Conservation (phyloP, 2,113 vertebrate species). For the Xiphophorus maculatus region DNA sequence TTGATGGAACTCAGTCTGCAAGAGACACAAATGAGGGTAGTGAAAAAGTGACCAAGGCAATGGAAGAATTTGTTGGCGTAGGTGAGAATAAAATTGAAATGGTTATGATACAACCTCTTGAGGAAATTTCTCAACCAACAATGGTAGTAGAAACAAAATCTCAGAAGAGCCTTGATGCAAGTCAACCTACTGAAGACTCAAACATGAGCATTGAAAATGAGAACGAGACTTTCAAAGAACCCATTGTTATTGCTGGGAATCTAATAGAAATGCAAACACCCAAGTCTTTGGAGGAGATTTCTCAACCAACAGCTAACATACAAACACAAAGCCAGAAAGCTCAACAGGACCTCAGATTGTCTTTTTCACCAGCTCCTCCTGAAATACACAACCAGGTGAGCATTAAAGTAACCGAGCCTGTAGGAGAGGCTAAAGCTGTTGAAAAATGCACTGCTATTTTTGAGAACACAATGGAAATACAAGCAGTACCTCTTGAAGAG, state of each 20-base stretch:
- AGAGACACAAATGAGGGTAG: not conserved
- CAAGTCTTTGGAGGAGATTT: slow-evolving; percentile 4
- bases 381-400: slow-evolving; percentile 4
- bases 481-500: not conserved
- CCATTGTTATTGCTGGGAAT: slow-evolving; percentile 8
- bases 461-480: not conserved
- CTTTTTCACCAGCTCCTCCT: not conserved
- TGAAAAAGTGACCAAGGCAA: not conserved
- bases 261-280: slow-evolving; percentile 2
- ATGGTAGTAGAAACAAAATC: slow-evolving; percentile 15
- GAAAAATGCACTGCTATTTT: not conserved
- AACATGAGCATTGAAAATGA: not conserved
- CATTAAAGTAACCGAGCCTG: not conserved
- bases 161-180: slow-evolving; percentile 10
- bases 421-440: not conserved
- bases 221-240: slow-evolving; percentile 9
- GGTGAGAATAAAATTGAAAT: slow-evolving; percentile 25
- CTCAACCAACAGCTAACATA: not conserved
- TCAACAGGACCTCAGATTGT: slow-evolving; percentile 2
- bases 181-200: not conserved
- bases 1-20: not conserved
- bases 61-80: not conserved
- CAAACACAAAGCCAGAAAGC: slow-evolving; percentile 10
- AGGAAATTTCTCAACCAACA: slow-evolving; percentile 27
- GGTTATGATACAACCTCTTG: slow-evolving; percentile 2